Base-by-base conservation (phyloP, 1,140 invertebrate genomes). In the Papilio aristodemus region DNA sequence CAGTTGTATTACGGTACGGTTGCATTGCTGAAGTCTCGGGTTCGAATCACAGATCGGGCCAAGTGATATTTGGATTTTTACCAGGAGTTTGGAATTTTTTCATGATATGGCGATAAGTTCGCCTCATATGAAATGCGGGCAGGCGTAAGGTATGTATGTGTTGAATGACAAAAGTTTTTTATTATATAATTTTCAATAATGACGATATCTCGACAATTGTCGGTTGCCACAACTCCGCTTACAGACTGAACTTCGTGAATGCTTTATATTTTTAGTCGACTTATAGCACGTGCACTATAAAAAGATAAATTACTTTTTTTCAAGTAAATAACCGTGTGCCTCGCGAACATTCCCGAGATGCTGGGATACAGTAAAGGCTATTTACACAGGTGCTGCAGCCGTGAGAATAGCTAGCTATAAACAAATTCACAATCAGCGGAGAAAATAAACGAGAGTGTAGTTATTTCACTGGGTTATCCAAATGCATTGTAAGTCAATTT, bases 331-430 rank as follows among this genome's bases (percentile, higher is more conserved):
- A 46, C 6, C 43, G 14, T 17, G 14, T 46, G 14, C 6, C 43
- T 14, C 43, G 0, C 14, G 43, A 19, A 46, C 43, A 46, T 46
- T 46, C 43, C 43, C 9, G 43, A 19, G 7, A 46, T 10, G 43
- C 17, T 46, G 19, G 14, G 17, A 46, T 46, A 46, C 4, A 46
- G 7, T 14, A 17, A 14, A 7, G 7, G 1, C 43, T 46, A 46
- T 46, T 46, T 46, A 46, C 43, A 46, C 43, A 46, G 43, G 43
- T 46, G 43, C 17, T 46, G 17, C 14, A 46, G 17, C 14, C 17
- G 43, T 19, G 43, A 46, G 43, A 46, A 46, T 43, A 14, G 9
- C 9, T 8, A 46, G 19, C 43, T 14, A 46, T 46, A 46, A 46
- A 46, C 43, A 46, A 46, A 32, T 32, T 3, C 43, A 14, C 43